A percentile compares a stretch with the other conserved stretches of the same genome.
phyloP scores from a whole-genome alignment of 2,888 invertebrate genomes.

The Hylaea fasciaria region DNA sequence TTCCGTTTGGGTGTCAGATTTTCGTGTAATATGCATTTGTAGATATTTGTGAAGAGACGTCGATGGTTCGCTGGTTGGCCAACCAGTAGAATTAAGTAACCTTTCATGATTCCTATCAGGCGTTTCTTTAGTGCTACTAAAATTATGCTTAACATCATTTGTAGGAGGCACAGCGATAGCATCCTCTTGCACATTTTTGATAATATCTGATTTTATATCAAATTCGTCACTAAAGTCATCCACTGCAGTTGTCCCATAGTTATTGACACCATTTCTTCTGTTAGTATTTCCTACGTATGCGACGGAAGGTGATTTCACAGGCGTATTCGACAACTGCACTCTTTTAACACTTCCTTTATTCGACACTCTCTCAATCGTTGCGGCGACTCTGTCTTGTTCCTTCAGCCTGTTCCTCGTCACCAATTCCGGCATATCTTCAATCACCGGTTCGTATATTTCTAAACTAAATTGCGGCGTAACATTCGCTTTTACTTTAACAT shows the following conservation, averaged over 20 bases:
- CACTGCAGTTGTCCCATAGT: not conserved
- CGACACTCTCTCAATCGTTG: conserved; percentile 54
- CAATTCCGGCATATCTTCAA: conserved; percentile 10
- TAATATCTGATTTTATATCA: conserved; percentile 27
- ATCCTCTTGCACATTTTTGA: conserved; percentile 19
- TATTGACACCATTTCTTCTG: conserved; percentile 15
- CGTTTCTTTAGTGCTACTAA: conserved; percentile 15
- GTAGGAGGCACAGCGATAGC: not conserved
- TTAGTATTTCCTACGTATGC: conserved; percentile 1
- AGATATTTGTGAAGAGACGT: conserved; percentile 4
- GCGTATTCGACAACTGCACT: conserved; percentile 48
- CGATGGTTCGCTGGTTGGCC: conserved; percentile 3
- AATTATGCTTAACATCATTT: conserved; percentile 12
- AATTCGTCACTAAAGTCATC: conserved; percentile 28
- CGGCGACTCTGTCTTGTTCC: conserved; percentile 35
- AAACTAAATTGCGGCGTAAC: conserved; percentile 22
- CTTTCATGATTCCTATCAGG: conserved; percentile 5
- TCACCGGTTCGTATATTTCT: conserved; percentile 21
- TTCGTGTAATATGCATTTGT: not conserved
- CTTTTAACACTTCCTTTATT: conserved; percentile 58
- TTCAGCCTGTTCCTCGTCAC: conserved; percentile 9
- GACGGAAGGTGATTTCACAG: conserved; percentile 52
- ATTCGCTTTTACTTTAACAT: conserved; percentile 17
- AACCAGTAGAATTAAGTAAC: conserved; percentile 1
- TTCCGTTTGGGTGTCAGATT: not conserved